Conservation (phyloP, 2,888 invertebrate genomes). For the Acanthosepion lycidas region DNA sequence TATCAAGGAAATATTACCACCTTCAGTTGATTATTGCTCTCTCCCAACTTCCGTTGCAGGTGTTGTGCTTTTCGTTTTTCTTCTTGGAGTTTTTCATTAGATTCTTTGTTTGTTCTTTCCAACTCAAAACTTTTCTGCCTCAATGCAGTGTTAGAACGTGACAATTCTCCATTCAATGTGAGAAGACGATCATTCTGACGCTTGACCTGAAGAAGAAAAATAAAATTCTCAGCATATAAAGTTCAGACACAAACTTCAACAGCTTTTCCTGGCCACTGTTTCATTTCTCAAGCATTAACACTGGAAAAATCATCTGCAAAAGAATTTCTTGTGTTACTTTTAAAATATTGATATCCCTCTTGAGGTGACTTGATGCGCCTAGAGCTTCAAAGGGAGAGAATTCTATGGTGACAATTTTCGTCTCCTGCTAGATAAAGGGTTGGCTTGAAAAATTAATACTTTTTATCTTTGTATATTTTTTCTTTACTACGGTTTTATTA, state of each 20-base stretch:
- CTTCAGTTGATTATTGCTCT: not conserved
- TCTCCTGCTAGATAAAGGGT: no score
- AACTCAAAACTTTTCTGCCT: slow-evolving; percentile 65
- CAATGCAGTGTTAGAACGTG: slow-evolving; percentile 68
- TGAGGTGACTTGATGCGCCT: no score
- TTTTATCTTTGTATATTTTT: no score
- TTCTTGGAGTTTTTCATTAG: not conserved
- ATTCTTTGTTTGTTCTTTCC: slow-evolving; percentile 55
- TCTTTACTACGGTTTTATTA: no score
- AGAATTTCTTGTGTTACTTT: no score
- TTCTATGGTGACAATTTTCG: no score
- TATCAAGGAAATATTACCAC: not conserved
- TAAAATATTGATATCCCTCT: no score
- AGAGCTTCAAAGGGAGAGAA: no score
- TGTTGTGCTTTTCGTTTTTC: not conserved
- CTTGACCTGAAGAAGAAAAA: slow-evolving; percentile 59
- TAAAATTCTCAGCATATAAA: not conserved
- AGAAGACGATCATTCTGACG: slow-evolving; percentile 68
- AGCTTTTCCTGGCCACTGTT: no score
- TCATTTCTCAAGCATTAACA: no score
- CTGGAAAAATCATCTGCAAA: no score
- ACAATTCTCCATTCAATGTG: slow-evolving; percentile 68
- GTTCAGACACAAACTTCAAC: not conserved
- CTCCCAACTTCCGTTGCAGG: not conserved
- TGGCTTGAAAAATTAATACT: no score